Percentiles rank a stretch among this genome's conserved stretches.
phyloP scores from a whole-genome alignment of 1,140 invertebrate species.

The Drosophila hydei region DNA sequence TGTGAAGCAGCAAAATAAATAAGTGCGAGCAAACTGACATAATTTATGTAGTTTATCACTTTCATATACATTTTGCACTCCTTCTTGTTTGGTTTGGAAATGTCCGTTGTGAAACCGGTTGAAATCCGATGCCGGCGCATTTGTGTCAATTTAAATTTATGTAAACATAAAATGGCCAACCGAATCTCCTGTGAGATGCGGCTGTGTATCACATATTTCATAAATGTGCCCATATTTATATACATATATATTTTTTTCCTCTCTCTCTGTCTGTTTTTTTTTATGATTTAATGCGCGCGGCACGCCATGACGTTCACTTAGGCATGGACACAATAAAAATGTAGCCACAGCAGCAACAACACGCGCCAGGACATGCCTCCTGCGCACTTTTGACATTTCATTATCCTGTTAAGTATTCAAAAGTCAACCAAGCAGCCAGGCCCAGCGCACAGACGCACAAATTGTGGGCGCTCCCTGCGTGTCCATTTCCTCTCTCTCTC shows the following conservation, averaged over 20 bases:
- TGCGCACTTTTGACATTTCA: slow-evolving; percentile 81
- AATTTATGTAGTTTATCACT: slow-evolving; percentile 76
- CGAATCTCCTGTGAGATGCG: slow-evolving; percentile 41
- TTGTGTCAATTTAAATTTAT: slow-evolving; percentile 82
- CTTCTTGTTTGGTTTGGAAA: not conserved
- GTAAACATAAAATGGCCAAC: slow-evolving; percentile 72
- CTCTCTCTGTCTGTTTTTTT: slow-evolving; percentile 26
- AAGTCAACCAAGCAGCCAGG: slow-evolving; percentile 70
- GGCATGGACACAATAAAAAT: slow-evolving; percentile 76
- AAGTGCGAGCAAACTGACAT: slow-evolving; percentile 59
- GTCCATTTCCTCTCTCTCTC: not conserved
- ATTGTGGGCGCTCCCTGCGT: slow-evolving; percentile 28
- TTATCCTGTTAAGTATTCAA: slow-evolving; percentile 82
- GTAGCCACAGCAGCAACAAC: slow-evolving; percentile 43
- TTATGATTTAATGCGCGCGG: slow-evolving; percentile 81
- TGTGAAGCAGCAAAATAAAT: slow-evolving; percentile 41
- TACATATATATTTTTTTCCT: slow-evolving; percentile 22
- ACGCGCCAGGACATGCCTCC: slow-evolving; percentile 59
- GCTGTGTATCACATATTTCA: slow-evolving; percentile 63
- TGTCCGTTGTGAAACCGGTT: slow-evolving; percentile 8
- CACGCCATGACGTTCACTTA: slow-evolving; percentile 78
- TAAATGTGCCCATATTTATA: slow-evolving; percentile 18
- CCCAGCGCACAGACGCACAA: slow-evolving; percentile 44
- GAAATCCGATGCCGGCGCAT: slow-evolving; percentile 47
- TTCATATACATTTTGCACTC: slow-evolving; percentile 20